Evolutionary conservation across 2,113 vertebrate species (phyloP), one percentile per base, ranked within the genome.

Genomic region (Pitta sordida): DNA sequence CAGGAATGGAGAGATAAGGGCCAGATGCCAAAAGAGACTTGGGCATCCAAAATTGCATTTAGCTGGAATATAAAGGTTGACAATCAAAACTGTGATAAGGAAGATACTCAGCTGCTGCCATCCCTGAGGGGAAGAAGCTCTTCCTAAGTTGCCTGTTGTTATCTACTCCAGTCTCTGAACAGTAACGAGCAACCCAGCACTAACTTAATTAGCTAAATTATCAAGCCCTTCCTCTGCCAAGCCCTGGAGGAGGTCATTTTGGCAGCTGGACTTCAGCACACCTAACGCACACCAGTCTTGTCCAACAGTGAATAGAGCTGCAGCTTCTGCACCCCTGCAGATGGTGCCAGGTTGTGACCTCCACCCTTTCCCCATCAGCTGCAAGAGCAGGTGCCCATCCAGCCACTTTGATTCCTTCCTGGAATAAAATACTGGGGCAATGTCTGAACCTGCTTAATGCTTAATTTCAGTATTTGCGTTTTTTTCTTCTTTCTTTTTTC

Each of bases 131-230:
- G 44, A 21, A 52, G 62, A 87, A 85, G 44, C 85, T 73, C 46
- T 91, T 82, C 52, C 44, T 29, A 39, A 87, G 7, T 46, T 55
- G 23, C 48, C 44, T 9, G 3, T 55, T 90, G 23, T 71, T 85
- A 56, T 87, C 91, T 79, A 39, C 65, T 91, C 39, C 32, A 39
- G 70, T 59, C 34, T 86, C 90, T 75, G 56, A 59, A 37, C 77
- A 59, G 26, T 75, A 90, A 92, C 37, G 62, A 94, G 64, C 62
- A 80, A 37, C 69, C 81, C 3, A 0, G n/a, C 49, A 26, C 69
- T 89, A 78, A 91, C 68, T 26, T 32, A 86, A 92, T 86, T 69
- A 88, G 26, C 22, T 43, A 51, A 58, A 91, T 89, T 74, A 89
- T 23, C 10, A 15, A 89, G 34, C 62, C 36, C 51, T 83, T 89